Conservation (phyloP, 1,140 invertebrate species). For the Brachionus angularis region DNA sequence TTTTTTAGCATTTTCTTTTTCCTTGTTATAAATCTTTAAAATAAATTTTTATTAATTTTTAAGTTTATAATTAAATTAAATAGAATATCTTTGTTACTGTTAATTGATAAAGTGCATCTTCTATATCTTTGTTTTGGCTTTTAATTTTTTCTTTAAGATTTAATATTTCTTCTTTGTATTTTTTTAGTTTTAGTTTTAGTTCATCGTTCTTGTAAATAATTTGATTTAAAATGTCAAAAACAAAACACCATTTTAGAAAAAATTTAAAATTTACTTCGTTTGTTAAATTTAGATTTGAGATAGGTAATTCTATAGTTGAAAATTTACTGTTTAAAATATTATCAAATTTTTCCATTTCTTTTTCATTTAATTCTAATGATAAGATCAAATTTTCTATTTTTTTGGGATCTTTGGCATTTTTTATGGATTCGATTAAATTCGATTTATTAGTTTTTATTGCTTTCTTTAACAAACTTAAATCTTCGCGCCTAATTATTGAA, state of each 20-base stretch:
- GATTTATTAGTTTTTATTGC: no score
- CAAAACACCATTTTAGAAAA: not conserved
- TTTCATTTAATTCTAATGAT: no score
- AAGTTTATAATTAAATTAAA: not conserved
- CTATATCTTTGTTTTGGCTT: conserved; percentile 18
- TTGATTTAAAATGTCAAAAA: no score
- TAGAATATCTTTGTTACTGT: not conserved
- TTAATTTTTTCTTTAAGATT: conserved; percentile 35
- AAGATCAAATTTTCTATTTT: no score
- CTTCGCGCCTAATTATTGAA: no score
- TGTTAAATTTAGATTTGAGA: not conserved
- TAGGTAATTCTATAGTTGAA: no score
- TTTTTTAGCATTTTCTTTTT: conserved; percentile 14
- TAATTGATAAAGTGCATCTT: conserved; percentile 5
- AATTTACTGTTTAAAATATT: no score
- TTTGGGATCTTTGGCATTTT: no score
- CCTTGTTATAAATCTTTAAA: conserved; percentile 21
- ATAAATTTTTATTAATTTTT: not conserved
- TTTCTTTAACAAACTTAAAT: no score
- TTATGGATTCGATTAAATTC: no score
- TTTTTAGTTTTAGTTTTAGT: not conserved
- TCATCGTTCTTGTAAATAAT: no score
- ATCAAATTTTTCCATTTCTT: no score
- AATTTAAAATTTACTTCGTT: not conserved
- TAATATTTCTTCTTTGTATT: conserved; percentile 1